Evolutionary conservation across 2,797 vertebrate genomes (phyloP).

Genomic region (Nothura maculosa): DNA sequence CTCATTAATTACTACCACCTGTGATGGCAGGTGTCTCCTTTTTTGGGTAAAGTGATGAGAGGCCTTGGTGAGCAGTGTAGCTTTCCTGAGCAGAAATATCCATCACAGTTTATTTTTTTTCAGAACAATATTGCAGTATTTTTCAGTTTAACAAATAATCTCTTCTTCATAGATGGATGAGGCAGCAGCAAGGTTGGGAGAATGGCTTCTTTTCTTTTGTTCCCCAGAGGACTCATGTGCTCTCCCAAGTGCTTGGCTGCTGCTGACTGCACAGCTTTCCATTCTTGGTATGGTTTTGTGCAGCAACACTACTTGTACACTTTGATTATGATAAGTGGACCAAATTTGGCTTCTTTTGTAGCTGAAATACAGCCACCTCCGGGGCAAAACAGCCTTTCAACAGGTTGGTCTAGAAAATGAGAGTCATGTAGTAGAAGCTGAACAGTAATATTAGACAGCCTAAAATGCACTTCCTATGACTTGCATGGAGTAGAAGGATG

Average conservation of each 20-base stretch:
- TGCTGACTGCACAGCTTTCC: too few relatives aligned
- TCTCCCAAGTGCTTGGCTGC: too few relatives aligned
- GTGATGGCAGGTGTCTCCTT: too few relatives aligned
- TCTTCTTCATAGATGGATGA: accelerated
- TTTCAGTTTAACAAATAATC: accelerated
- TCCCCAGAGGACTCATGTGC: too few relatives aligned
- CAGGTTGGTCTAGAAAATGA: background rate
- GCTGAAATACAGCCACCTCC: too few relatives aligned
- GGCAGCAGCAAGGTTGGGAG: too few relatives aligned
- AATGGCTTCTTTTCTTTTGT: too few relatives aligned
- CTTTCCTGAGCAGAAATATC: background rate
- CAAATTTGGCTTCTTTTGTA: too few relatives aligned
- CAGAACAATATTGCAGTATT: accelerated
- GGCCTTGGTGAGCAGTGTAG: background rate
- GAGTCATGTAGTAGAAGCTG: background rate
- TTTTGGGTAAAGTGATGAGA: too few relatives aligned
- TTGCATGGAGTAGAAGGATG: background rate
- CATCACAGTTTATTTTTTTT: accelerated
- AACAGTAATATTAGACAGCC: background rate
- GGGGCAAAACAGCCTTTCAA: too few relatives aligned
- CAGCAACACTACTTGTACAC: background rate
- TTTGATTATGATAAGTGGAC: background rate
- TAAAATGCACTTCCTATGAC: background rate
- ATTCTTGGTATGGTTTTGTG: too few relatives aligned
- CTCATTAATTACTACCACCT: background rate